Evolutionary conservation across 1,140 invertebrate genomes (phyloP), one percentile per base, ranked within the genome.

Genomic region (Bicyclus anynana): DNA sequence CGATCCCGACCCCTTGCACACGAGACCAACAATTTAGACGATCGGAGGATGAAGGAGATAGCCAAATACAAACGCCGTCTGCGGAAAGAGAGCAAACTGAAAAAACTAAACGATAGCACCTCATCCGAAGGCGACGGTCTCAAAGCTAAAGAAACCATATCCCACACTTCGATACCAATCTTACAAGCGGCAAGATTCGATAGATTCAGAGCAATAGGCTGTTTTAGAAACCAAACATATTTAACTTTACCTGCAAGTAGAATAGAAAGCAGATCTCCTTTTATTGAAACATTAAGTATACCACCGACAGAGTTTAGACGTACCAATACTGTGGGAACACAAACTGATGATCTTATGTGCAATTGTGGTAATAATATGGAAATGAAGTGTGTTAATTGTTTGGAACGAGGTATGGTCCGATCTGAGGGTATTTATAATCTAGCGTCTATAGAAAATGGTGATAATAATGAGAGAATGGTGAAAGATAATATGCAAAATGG

Each of bases 151-250:
- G 79, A 84, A 44, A 76, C 80, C n/a, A n/a, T n/a, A n/a, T n/a
- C n/a, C 0, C 81, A 83, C 50, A 89, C 89, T n/a, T 90, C 89
- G 5, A 90, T 90, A 62, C 86, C 89, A 2, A 90, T 90, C 16
- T 54, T 90, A 18, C 89, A 90, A 66, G 89, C 89, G 27, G 73
- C 87, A 0, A 80, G 84, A 40, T 89, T 90, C 54, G 89, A 90
- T 53, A 74, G 87, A 18, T 74, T 89, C 35, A 56, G 84, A 55
- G 80, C 87, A 0, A 88, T 90, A 26, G 84, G 86, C 4, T 84
- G 81, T 48, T 89, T 88, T 40, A 78, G 86, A 44, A 89, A 88
- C 26, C 85, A 88, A 51, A 86, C 83, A 0, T 88, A 86, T 50
- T 53, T 88, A 47, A 88, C 85, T 1, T 29, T 87, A 17, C 84